Conservation (phyloP, 2,888 invertebrate genomes). For the Kuschelorhynchus macadamiae region DNA sequence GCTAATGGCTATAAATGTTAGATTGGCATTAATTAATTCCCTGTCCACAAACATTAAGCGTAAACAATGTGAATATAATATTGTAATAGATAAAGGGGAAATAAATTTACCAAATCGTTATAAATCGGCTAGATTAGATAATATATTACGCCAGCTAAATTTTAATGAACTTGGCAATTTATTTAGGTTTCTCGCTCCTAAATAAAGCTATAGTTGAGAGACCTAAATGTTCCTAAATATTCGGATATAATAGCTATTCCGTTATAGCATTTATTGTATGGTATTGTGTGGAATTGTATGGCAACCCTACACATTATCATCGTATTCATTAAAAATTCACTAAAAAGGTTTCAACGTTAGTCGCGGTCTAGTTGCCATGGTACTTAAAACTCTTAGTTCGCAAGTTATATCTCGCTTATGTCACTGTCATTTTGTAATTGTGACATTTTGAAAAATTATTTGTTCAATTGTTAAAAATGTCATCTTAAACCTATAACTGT, state of each 20-base stretch:
- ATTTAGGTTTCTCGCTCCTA: constrained; percentile 34
- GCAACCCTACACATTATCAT: constrained; percentile 25
- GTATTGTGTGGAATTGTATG: constrained; percentile 22
- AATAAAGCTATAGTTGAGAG: constrained; percentile 44
- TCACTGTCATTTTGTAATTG: too few relatives aligned
- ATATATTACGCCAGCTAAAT: constrained; percentile 41
- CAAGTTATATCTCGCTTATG: too few relatives aligned
- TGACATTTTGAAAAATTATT: too few relatives aligned
- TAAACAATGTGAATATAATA: constrained; percentile 24
- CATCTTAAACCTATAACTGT: too few relatives aligned
- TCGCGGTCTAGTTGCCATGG: too few relatives aligned
- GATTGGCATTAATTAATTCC: constrained; percentile 21
- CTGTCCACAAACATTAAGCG: constrained; percentile 12
- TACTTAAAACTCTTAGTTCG: too few relatives aligned
- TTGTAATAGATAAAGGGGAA: constrained; percentile 20
- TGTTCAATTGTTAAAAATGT: too few relatives aligned
- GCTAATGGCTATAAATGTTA: constrained; percentile 11
- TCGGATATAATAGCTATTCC: constrained; percentile 31
- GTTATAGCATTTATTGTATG: constrained; percentile 23
- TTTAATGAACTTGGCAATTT: constrained; percentile 46
- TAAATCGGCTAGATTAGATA: constrained; percentile 42
- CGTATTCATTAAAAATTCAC: too few relatives aligned
- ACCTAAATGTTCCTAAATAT: constrained; percentile 41
- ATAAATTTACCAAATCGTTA: constrained; percentile 38
- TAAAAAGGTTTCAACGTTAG: too few relatives aligned